These are phyloP conservation scores for Psittacara wagleri DNA, from an alignment of 2,113 vertebrate species.

Conservation along the genomic window DNA sequence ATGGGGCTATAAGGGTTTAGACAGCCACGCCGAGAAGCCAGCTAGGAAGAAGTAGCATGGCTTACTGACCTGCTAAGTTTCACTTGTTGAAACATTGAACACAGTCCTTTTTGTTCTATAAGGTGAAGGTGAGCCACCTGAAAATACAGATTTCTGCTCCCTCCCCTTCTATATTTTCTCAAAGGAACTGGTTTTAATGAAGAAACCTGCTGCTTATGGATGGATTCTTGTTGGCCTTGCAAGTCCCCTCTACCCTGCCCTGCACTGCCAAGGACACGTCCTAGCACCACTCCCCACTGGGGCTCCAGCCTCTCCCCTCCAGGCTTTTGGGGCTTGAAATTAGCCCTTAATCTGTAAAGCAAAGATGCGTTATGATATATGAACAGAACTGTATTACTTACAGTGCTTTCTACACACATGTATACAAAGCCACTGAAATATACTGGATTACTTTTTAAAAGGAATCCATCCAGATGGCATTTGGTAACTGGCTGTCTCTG, in stretches of 20 bases:
- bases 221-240: neutral
- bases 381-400: neutral
- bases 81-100: neutral
- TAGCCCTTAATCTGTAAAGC: neutral
- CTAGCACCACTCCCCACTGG: fast-evolving
- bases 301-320: neutral
- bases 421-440: neutral
- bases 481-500: neutral
- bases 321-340: neutral
- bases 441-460: neutral
- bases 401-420: neutral
- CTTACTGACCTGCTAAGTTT: neutral
- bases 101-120: neutral
- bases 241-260: neutral
- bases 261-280: neutral
- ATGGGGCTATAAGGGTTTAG: neutral
- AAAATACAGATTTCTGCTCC: neutral
- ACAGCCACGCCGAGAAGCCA: neutral
- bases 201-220: neutral
- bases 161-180: neutral
- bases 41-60: neutral
- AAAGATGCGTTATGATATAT: neutral
- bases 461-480: neutral
- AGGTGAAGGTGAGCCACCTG: neutral
- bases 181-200: neutral